These are phyloP conservation scores for Lemur catta DNA, from an alignment of 2,797 vertebrate species.

Conservation along the genomic window DNA sequence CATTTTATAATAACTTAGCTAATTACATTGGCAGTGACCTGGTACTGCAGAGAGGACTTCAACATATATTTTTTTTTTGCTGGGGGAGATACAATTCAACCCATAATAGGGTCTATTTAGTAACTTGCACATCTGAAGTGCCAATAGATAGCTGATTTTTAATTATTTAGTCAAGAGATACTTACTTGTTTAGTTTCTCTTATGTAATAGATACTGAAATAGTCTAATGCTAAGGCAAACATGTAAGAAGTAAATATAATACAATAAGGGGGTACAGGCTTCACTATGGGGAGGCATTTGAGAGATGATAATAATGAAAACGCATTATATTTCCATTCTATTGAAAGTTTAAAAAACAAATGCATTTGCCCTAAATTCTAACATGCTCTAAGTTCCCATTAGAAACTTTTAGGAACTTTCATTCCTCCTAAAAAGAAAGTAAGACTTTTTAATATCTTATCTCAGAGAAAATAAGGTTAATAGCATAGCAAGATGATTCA, in stretches of 20 bases:
- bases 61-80: background rate
- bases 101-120: background rate
- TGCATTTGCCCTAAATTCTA: conserved; percentile 12
- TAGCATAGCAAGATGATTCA: background rate
- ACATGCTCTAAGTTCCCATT: conserved; percentile 5
- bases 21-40: background rate
- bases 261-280: too few species aligned
- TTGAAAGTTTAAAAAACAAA: background rate
- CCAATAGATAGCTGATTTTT: background rate
- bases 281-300: background rate
- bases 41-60: background rate
- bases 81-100: background rate
- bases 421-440: conserved; percentile 43
- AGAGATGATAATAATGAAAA: conserved; percentile 41
- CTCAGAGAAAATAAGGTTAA: conserved; percentile 15
- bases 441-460: conserved; percentile 15
- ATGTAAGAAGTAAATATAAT: background rate
- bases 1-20: background rate
- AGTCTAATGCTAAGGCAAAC: background rate
- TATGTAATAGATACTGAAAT: background rate
- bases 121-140: background rate
- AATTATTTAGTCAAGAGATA: background rate
- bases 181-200: background rate
- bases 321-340: background rate
- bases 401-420: conserved; percentile 26